These are phyloP conservation scores for Microcebus murinus DNA, from an alignment of 2,113 vertebrate species.

Conservation along the genomic window DNA sequence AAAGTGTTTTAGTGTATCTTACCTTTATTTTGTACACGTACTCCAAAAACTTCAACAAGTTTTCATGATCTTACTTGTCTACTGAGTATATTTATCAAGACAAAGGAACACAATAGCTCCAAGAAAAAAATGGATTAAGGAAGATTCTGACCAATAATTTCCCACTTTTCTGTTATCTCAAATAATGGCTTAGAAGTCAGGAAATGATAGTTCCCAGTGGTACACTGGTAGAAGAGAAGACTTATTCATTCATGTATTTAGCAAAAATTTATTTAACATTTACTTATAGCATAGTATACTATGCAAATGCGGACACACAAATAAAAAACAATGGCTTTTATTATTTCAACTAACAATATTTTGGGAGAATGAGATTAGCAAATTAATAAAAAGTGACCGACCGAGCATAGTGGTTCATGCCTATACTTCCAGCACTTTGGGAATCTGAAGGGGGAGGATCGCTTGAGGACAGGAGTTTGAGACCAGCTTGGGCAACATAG, in stretches of 20 bases:
- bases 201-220: neutral
- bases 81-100: neutral
- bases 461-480: neutral
- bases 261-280: neutral
- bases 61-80: neutral
- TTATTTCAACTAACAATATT: neutral
- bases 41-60: conserved; percentile 4
- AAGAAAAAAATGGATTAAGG: neutral
- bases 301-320: neutral
- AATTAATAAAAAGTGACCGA: neutral
- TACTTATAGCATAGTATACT: neutral
- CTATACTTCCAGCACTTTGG: neutral
- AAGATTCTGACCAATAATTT: conserved; percentile 10
- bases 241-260: neutral
- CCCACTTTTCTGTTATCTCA: neutral
- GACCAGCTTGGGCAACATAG: neutral
- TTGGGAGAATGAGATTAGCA: neutral
- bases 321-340: neutral
- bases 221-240: neutral
- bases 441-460: neutral
- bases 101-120: neutral
- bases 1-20: neutral
- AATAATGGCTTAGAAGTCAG: neutral
- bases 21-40: neutral
- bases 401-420: neutral